These are phyloP conservation scores for Eulemur rubriventer DNA, from an alignment of 2,797 vertebrate species.

Conservation along the genomic window DNA sequence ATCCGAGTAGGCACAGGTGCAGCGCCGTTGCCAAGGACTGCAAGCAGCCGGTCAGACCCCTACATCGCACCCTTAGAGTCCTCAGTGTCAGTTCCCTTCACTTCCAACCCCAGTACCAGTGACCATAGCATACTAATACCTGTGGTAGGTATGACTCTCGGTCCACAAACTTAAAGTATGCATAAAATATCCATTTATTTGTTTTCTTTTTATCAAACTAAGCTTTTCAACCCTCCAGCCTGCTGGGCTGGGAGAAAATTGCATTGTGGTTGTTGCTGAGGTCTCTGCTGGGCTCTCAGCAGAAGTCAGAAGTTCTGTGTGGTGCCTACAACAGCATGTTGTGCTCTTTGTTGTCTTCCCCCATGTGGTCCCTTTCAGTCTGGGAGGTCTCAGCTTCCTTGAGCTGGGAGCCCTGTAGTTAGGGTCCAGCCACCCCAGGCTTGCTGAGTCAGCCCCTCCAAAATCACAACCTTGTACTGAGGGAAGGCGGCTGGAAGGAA, in stretches of 20 bases:
- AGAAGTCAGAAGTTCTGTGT: not conserved
- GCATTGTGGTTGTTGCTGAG: not conserved
- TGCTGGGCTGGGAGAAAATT: not conserved
- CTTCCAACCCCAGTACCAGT: not conserved
- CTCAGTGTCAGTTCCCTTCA: not conserved
- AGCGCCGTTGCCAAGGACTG: not conserved
- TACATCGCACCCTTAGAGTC: not conserved
- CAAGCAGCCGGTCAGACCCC: not conserved
- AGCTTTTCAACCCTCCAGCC: not conserved
- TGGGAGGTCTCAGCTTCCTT: not conserved
- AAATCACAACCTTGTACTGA: not conserved
- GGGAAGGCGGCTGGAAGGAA: not conserved
- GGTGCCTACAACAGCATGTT: not conserved
- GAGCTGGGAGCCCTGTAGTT: not conserved
- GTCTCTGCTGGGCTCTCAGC: not conserved
- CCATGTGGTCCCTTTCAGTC: not conserved
- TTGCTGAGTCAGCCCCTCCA: not conserved
- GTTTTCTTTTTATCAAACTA: not conserved
- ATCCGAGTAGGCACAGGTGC: rapidly evolving
- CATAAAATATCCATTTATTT: not conserved
- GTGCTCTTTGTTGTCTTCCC: not conserved
- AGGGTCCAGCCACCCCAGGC: too few species aligned
- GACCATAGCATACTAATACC: not conserved
- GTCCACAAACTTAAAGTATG: not conserved
- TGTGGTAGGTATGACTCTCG: not conserved